Percentiles rank a stretch among this genome's conserved stretches.
phyloP scores from a whole-genome alignment of 2,888 invertebrate species.

The Trachelus stipa region DNA sequence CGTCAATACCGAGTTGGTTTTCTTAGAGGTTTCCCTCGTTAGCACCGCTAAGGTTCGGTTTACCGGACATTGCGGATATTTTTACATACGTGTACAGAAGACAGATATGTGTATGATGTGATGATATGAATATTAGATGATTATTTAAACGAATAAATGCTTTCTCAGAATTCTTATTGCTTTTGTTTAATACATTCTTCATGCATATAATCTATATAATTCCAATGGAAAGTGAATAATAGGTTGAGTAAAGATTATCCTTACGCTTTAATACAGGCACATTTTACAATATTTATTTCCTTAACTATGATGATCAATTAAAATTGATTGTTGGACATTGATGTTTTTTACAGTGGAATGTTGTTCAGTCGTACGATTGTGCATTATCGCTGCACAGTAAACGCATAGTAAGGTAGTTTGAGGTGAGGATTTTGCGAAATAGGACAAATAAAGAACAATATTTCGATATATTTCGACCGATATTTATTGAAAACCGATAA shows the following conservation, averaged over 20 bases:
- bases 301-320: background rate
- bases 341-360: background rate
- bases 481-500: background rate
- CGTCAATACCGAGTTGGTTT: conserved; percentile 24
- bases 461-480: background rate
- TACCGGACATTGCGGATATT: conserved; percentile 51
- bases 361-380: background rate
- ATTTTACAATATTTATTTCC: background rate
- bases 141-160: conserved; percentile 55
- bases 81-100: conserved; percentile 64
- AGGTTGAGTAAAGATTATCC: background rate
- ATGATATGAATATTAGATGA: conserved; percentile 44
- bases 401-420: background rate
- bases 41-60: background rate
- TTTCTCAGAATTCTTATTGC: conserved; percentile 36
- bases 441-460: background rate
- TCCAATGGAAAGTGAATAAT: background rate
- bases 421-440: background rate
- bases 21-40: background rate
- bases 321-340: background rate
- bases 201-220: background rate
- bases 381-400: background rate
- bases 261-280: background rate
- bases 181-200: background rate
- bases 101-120: conserved; percentile 32